These are phyloP conservation scores for Melitaea cinxia DNA, from an alignment of 1,140 invertebrate species.

Conservation along the genomic window DNA sequence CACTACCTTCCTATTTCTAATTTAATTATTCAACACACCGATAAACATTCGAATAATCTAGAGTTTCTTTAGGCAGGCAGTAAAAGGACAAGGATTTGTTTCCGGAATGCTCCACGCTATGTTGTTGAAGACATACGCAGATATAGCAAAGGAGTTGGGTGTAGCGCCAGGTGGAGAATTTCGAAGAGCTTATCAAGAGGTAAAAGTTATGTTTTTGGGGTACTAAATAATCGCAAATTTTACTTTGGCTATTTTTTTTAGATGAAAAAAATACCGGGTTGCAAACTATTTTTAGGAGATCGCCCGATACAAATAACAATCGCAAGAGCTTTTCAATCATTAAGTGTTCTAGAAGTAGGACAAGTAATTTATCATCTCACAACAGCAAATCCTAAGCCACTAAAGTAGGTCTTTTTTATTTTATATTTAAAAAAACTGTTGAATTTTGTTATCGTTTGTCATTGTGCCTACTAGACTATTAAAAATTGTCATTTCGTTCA, in stretches of 20 bases:
- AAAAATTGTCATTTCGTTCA: background rate
- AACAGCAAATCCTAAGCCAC: slow-evolving; percentile 61
- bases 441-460: no score
- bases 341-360: slow-evolving; percentile 93
- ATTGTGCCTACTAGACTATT: background rate
- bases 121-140: slow-evolving; percentile 94
- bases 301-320: slow-evolving; percentile 96
- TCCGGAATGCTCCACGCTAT: slow-evolving; percentile 96
- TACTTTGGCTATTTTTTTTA: slow-evolving; percentile 40
- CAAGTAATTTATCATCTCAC: slow-evolving; percentile 90
- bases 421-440: background rate
- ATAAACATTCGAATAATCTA: background rate
- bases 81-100: slow-evolving; percentile 86
- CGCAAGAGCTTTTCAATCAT: slow-evolving; percentile 89
- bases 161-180: slow-evolving; percentile 98
- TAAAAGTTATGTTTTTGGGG: no score
- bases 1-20: no score
- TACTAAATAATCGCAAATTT: background rate
- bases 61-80: slow-evolving; percentile 65
- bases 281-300: slow-evolving; percentile 93
- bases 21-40: no score
- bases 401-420: slow-evolving; percentile 82
- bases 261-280: slow-evolving; percentile 88
- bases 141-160: slow-evolving; percentile 95
- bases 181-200: slow-evolving; percentile 93